A percentile compares a stretch with the other conserved stretches of the same genome.
These are phyloP conservation scores for western clawed frog (Xenopus tropicalis) DNA, from an alignment of 2,113 vertebrate species.

Conservation along the genomic window UCB_Xtro_10.0 CM004447.2:47355001-47355500, in stretches of 20 bases:
- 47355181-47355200: constrained; percentile 20
- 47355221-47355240: constrained; percentile 5
- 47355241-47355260: constrained; percentile 15
- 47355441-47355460: too few relatives aligned
- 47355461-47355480: too few relatives aligned
- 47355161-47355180: not conserved
- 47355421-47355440: not conserved
- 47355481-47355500: too few relatives aligned
- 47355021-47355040: too few relatives aligned
- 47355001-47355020: not conserved
- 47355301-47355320: constrained; percentile 6
- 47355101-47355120: not conserved
- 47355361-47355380: not conserved
- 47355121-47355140: not conserved
- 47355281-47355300: constrained; percentile 18
- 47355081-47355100: too few relatives aligned
- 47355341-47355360: not conserved
- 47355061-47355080: too few relatives aligned
- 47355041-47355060: too few relatives aligned
- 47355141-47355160: not conserved
- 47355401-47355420: not conserved
- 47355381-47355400: not conserved
- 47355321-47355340: constrained; percentile 9
- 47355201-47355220: constrained; percentile 9
- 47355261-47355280: constrained; percentile 26